Base-by-base conservation (phyloP, 2,888 invertebrate genomes). In the Cecidostiba fungosa region DNA sequence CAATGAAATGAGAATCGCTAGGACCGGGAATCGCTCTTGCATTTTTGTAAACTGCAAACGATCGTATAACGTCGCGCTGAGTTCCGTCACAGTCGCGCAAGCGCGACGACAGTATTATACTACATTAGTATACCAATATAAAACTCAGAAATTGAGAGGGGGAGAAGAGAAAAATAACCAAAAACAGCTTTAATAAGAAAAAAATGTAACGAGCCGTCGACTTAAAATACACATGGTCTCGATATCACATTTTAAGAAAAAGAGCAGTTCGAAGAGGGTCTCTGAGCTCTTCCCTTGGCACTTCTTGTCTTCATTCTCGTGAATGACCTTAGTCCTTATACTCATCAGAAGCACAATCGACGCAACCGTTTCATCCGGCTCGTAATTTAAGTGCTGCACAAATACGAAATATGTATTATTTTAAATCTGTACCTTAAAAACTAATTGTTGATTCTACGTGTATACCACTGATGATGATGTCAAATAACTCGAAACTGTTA, bases 91-190 rank as follows among this genome's bases (percentile, higher is more conserved):
- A 66, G 79, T 84, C 66, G 78, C 84, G 79, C 73, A 29, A 74
- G 73, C 73, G 82, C 62, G 81, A 81, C 70, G 62, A 47, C 81
- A 85, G 80, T 81, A 85, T 78, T 82, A 77, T 82, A 85, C 85
- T 85, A 85, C 81, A 85, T 82, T 82, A 85, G 85, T 85, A 85
- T 85, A 39, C 77, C 82, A 77, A 47, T 70, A 82, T 50, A 80
- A n/a, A 82, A 77, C 70, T 47, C 82, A 76, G 62, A 39, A 73
- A 77, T 66, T n/a, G 77, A 74, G 80, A 79, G 82, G n/a, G 62
- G 47, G 62, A 43, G 47, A 32, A 43, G 74, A 43, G 69, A 62
- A 47, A 70, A 14, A 26, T 16, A 54, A 59, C 0, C 77, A 77
- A 73, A 83, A 47, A 62, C 77, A 59, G 54, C 77, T 70, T 43